These are phyloP conservation scores for Schizopygopsis pylzovi DNA, from an alignment of 2,797 vertebrate species.

Conservation along the genomic window DNA sequence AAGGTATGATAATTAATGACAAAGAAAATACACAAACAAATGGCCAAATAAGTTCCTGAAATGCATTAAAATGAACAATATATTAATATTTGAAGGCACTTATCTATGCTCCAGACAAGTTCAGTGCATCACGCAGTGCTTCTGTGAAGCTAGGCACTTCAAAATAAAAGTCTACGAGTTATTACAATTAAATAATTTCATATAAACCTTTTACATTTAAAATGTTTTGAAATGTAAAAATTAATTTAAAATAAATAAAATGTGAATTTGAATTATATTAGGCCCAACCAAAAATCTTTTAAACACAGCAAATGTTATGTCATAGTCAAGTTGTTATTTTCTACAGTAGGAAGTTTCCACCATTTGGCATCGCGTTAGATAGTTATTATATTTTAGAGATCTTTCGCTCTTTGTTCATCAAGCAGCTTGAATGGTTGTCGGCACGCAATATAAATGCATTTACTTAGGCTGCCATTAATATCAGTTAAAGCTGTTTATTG, in stretches of 20 bases:
- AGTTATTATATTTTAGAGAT: neutral
- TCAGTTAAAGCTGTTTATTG: neutral
- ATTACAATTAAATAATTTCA: too few species aligned
- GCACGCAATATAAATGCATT: neutral
- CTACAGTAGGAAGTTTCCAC: too few species aligned
- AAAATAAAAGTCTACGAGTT: neutral
- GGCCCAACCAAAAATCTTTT: neutral
- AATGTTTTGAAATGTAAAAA: neutral
- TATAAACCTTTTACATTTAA: neutral
- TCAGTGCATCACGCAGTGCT: neutral
- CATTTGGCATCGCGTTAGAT: neutral
- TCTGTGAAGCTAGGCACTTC: neutral
- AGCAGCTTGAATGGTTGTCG: neutral
- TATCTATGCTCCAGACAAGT: too few species aligned
- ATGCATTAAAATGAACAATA: neutral
- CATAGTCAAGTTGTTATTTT: neutral
- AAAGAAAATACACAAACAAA: too few species aligned
- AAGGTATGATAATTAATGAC: too few species aligned
- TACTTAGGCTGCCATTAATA: neutral
- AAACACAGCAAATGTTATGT: neutral
- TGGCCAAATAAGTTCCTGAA: too few species aligned
- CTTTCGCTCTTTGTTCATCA: neutral
- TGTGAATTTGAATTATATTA: neutral
- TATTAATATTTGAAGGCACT: neutral
- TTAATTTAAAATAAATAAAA: too few species aligned